Base-by-base conservation (phyloP, 2,113 vertebrate genomes). In the Anarrhichthys ocellatus region DNA sequence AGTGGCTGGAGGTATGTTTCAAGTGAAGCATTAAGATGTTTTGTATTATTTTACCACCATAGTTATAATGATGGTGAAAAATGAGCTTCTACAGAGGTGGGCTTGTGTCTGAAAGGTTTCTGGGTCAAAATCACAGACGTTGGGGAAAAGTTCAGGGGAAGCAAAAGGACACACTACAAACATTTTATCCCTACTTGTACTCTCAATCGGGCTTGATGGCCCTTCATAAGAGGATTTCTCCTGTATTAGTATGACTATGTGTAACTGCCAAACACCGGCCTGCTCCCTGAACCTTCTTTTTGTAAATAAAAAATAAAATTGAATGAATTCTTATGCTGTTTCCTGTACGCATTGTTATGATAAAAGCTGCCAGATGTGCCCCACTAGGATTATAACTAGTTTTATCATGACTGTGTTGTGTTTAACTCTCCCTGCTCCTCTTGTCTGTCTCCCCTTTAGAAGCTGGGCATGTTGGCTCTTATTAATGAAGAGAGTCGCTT, bases 401-500 rank as follows among this genome's bases (percentile, higher is more conserved):
- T 88, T 73, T 40, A 67, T 89, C 87, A 87, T 87, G 85, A 88
- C 70, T 82, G 65, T 17, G 14, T 59, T 86, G 81, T 71, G 78
- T 85, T 76, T 88, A 70, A 78, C 42, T 20, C 77, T 87, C 58
- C 88, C 59, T 88, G 22, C 68, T 76, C 73, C 46, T 89, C 82
- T 89, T 90, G 66, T 89, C 80, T 88, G 3, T 92, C 70, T 84
- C 54, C 64, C 74, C 80, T 88, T 82, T 91, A 98, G 97, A 98
- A 98, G 95, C 94, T 98, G 92, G 97, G 97, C 90, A 94, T 98
- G 81, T 93, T 98, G 94, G 96, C 97, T 90, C 95, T 98, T 88
- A 97, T 98, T 91, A 98, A 98, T 78, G 97, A 97, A 90, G 97
- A 98, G 88, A 98, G 97, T 88, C 95, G 97, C 86, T 98, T 98